A percentile compares a stretch with the other conserved stretches of the same genome.
Conservation (phyloP, 2,113 vertebrate species). For the Sakesphorus luctuosus region DNA sequence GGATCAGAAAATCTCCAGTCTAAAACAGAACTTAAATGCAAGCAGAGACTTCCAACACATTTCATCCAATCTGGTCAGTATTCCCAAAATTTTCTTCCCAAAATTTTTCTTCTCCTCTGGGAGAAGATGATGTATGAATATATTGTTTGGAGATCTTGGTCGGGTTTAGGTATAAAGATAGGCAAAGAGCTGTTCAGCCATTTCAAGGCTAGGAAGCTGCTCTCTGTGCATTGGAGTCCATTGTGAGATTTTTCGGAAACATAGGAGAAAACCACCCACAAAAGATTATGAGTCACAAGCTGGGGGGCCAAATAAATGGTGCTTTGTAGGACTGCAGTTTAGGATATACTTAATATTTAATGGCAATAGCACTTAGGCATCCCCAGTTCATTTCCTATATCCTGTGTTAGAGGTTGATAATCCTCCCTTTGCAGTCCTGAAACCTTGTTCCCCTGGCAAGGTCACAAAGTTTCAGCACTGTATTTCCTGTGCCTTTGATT, state of each 20-base stretch:
- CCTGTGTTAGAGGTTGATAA: background rate
- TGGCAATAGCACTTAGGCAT: background rate
- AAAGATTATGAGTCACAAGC: background rate
- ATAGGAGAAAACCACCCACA: background rate
- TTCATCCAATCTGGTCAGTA: background rate
- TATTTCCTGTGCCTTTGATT: background rate
- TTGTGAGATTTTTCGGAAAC: background rate
- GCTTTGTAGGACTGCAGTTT: background rate
- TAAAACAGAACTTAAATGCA: background rate
- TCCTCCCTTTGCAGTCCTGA: background rate
- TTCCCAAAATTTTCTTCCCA: background rate
- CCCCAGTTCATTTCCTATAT: background rate
- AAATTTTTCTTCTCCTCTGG: background rate
- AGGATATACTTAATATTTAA: background rate
- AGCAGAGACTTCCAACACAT: background rate
- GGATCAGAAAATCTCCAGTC: background rate
- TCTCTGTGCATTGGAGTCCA: fast-evolving
- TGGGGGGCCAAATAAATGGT: background rate
- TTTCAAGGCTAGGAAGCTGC: background rate
- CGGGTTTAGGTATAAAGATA: background rate
- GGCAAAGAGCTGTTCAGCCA: background rate
- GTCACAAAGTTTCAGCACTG: fast-evolving
- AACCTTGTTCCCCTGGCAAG: background rate
- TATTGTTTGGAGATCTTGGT: background rate
- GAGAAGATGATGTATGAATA: background rate